Evolutionary conservation across 2,113 vertebrate genomes (phyloP).

Genomic region (Alces alces): DNA sequence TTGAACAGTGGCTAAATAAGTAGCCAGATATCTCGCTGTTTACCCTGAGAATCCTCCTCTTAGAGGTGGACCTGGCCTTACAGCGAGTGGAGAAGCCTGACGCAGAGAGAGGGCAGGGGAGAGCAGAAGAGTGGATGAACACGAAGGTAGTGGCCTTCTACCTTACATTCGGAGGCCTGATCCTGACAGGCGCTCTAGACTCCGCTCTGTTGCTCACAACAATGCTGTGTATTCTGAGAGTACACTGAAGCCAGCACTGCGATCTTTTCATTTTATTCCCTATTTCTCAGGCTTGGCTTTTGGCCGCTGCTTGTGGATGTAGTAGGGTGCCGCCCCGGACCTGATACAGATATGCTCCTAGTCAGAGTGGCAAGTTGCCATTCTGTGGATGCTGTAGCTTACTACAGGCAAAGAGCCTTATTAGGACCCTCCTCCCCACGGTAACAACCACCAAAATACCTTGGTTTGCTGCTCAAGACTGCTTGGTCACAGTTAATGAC

Average conservation of each 20-base stretch:
- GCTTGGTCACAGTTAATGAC: background rate
- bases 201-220: background rate
- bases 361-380: background rate
- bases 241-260: background rate
- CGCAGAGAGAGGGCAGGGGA: background rate
- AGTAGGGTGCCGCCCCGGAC: no score
- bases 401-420: background rate
- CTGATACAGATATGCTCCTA: background rate
- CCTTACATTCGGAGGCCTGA: background rate
- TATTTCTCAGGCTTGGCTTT: background rate
- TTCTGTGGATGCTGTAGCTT: background rate
- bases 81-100: background rate
- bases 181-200: background rate
- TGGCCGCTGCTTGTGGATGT: background rate
- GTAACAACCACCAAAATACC: background rate
- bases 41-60: background rate
- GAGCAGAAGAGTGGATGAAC: background rate
- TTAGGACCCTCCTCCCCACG: background rate
- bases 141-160: background rate
- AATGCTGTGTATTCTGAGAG: background rate
- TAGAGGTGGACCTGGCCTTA: background rate
- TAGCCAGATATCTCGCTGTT: background rate
- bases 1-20: background rate
- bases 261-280: background rate
- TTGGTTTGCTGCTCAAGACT: background rate